Conservation (phyloP, 2,113 vertebrate species). For the Vanacampus margaritifer region DNA sequence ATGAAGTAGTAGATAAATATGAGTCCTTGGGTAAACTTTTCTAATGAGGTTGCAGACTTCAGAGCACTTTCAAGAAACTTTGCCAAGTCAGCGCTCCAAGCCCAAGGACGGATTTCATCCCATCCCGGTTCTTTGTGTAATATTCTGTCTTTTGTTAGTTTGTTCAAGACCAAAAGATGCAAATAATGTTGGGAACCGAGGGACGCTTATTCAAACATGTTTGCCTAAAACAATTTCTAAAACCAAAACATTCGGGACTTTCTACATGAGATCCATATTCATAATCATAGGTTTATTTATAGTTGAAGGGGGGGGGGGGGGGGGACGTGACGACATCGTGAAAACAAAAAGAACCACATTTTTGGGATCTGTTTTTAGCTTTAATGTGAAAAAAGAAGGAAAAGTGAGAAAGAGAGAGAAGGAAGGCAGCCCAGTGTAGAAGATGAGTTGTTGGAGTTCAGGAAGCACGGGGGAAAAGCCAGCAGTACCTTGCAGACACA, state of each 20-base stretch:
- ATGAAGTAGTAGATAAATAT: conserved; percentile 12
- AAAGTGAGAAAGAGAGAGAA: conserved; percentile 14
- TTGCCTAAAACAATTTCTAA: conserved; percentile 4
- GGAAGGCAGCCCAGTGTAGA: conserved; percentile 45
- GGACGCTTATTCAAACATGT: neutral
- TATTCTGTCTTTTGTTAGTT: conserved; percentile 37
- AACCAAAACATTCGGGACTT: neutral
- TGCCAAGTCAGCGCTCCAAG: conserved; percentile 57
- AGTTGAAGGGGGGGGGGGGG: neutral
- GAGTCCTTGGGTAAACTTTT: conserved; percentile 61
- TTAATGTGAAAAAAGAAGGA: neutral
- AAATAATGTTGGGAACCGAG: neutral
- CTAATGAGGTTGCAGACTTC: conserved; percentile 52
- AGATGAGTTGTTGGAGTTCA: conserved; percentile 47
- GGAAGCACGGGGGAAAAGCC: conserved; percentile 53
- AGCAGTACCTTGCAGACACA: conserved; percentile 70
- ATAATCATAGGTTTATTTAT: conserved; percentile 3
- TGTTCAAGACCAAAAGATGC: neutral
- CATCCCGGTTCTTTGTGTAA: conserved; percentile 36
- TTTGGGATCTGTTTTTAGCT: conserved; percentile 52
- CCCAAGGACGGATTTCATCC: conserved; percentile 65
- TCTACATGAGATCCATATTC: conserved; percentile 7
- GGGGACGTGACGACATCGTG: neutral
- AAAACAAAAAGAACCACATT: conserved; percentile 28
- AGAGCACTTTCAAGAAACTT: conserved; percentile 50